These are phyloP conservation scores for Listronotus bonariensis DNA, from an alignment of 1,140 invertebrate genomes.

Conservation along the genomic window DNA sequence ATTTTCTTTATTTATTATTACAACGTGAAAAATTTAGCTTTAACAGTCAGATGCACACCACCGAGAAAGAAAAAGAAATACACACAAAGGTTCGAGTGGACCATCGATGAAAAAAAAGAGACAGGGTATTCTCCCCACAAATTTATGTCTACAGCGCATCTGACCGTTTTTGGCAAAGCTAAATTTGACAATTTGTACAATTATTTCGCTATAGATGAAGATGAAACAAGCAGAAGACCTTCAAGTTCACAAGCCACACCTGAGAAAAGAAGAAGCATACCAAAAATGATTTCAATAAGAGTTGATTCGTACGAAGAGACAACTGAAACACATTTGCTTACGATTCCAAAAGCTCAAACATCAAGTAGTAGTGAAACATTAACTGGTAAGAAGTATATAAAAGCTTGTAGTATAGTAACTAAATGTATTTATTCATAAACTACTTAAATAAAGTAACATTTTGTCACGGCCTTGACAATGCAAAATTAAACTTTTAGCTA, in stretches of 20 bases:
- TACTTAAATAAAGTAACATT: no score
- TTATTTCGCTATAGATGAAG: conserved; percentile 57
- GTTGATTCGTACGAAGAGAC: conserved; percentile 40
- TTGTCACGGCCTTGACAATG: no score
- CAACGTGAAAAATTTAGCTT: conserved; percentile 26
- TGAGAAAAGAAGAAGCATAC: conserved; percentile 19
- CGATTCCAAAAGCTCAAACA: conserved; percentile 62
- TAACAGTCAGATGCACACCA: conserved; percentile 24
- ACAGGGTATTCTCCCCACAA: conserved; percentile 13
- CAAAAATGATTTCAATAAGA: conserved; percentile 47
- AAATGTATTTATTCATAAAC: no score
- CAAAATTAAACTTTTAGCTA: no score
- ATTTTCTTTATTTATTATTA: conserved; percentile 6
- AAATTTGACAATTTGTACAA: conserved; percentile 25
- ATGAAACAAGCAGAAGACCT: conserved; percentile 52
- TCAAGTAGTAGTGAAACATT: conserved; percentile 76
- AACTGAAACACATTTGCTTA: conserved; percentile 59
- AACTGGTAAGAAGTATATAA: conserved; percentile 61
- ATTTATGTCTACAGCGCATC: conserved; percentile 25
- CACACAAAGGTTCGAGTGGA: conserved; percentile 16
- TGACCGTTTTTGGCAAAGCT: conserved; percentile 24
- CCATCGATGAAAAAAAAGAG: conserved; percentile 11
- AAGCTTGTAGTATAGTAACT: no score
- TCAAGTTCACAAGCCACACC: conserved; percentile 20
- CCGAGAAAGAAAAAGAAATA: conserved; percentile 27